Conservation (phyloP, 2,888 invertebrate species). For the Drosophila lacicola region DNA sequence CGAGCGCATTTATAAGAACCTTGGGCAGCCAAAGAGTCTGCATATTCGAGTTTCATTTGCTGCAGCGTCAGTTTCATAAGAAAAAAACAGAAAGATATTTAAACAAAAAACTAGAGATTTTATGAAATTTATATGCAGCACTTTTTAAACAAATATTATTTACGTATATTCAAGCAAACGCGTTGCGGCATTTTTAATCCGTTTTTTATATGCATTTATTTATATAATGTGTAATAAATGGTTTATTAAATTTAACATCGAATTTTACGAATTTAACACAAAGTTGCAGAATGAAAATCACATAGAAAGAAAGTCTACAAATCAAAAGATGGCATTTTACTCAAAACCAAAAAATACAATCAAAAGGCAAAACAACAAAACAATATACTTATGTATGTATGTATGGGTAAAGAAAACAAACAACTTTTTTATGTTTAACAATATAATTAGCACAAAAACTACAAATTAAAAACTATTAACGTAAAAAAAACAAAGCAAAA, state of each 20-base stretch:
- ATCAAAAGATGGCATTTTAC: conserved; percentile 67
- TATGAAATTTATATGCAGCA: conserved; percentile 47
- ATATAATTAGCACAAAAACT: conserved; percentile 79
- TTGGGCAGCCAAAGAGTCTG: conserved; percentile 47
- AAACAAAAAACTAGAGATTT: conserved; percentile 22
- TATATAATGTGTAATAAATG: conserved; percentile 70
- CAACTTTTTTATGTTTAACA: conserved; percentile 70
- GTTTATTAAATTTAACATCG: conserved; percentile 82
- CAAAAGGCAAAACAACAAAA: conserved; percentile 59
- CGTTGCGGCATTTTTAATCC: conserved; percentile 52
- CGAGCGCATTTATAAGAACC: conserved; percentile 25
- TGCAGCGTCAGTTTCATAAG: conserved; percentile 43
- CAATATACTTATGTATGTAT: conserved; percentile 46
- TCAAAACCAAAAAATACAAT: conserved; percentile 63
- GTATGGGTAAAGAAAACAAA: conserved; percentile 67
- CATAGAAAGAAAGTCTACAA: conserved; percentile 50
- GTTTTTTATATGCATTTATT: conserved; percentile 75
- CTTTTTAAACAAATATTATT: conserved; percentile 25
- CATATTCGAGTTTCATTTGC: conserved; percentile 54
- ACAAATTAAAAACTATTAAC: conserved; percentile 81
- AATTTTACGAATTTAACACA: conserved; percentile 82
- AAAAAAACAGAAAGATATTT: conserved; percentile 1
- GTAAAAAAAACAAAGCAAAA: conserved; percentile 59
- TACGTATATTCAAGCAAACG: conserved; percentile 14
- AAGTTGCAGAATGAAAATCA: conserved; percentile 46